These are phyloP conservation scores for Netelia virgata DNA, from an alignment of 2,888 invertebrate species.

Conservation along the genomic window DNA sequence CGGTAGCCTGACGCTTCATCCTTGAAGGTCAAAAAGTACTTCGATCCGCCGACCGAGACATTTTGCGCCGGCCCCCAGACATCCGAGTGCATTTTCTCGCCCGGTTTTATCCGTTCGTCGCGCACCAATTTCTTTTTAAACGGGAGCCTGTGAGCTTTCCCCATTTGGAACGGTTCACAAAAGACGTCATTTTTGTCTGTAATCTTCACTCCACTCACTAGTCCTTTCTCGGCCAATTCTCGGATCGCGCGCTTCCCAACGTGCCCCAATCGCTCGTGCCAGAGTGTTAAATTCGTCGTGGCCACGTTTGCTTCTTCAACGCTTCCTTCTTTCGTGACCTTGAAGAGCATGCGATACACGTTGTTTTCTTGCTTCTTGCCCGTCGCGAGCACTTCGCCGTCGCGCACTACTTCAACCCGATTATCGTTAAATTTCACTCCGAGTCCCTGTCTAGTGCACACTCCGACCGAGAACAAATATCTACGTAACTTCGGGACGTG, in stretches of 20 bases:
- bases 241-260: not conserved
- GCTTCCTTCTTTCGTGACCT: not conserved
- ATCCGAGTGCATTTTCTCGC: not conserved
- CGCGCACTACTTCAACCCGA: not conserved
- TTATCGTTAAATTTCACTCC: not conserved
- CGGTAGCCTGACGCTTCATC: conserved; percentile 30
- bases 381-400: not conserved
- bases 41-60: not conserved
- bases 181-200: not conserved
- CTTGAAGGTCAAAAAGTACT: conserved; percentile 53
- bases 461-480: not conserved
- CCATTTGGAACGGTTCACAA: not conserved
- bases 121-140: not conserved
- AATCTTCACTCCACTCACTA: not conserved
- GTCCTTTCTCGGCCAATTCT: not conserved
- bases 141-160: not conserved
- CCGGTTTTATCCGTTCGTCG: not conserved
- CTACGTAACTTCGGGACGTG: not conserved
- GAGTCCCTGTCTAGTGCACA: not conserved
- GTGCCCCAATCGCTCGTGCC: not conserved
- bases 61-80: conserved; percentile 15
- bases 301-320: not conserved
- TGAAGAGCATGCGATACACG: not conserved
- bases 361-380: not conserved
- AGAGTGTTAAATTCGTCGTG: not conserved